A percentile compares a stretch with the other conserved stretches of the same genome.
phyloP scores from a whole-genome alignment of 2,113 vertebrate species.

The Tragelaphus imberbis region DNA sequence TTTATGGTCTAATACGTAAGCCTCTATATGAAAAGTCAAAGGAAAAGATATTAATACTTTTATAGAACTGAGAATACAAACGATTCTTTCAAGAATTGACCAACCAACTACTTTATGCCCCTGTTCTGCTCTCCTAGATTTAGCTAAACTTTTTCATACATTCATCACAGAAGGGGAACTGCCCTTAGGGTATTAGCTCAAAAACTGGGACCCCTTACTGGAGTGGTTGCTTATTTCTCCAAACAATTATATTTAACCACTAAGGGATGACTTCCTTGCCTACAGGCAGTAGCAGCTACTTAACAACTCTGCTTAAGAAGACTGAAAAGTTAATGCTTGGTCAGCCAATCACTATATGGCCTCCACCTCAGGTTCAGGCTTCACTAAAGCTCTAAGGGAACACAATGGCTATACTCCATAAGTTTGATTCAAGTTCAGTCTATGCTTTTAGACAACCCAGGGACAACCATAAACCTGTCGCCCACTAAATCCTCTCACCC shows the following conservation, averaged over 20 bases:
- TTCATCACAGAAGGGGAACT: not conserved
- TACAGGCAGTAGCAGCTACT: not conserved
- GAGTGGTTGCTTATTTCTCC: not conserved
- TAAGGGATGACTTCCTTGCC: not conserved
- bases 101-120: not conserved
- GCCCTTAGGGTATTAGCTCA: not conserved
- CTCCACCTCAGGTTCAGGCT: not conserved
- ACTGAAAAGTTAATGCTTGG: not conserved
- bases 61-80: not conserved
- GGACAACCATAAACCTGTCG: not conserved
- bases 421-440: not conserved
- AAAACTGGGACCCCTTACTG: not conserved
- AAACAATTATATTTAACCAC: not conserved
- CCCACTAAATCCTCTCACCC: not conserved
- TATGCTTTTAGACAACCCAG: not conserved
- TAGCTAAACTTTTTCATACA: not conserved
- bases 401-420: not conserved
- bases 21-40: not conserved
- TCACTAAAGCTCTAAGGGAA: not conserved
- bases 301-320: not conserved
- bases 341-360: not conserved
- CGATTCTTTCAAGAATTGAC: not conserved
- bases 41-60: not conserved
- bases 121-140: not conserved
- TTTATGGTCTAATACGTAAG: not conserved